Conservation (phyloP, 2,797 vertebrate genomes). For the Nyctibius grandis region DNA sequence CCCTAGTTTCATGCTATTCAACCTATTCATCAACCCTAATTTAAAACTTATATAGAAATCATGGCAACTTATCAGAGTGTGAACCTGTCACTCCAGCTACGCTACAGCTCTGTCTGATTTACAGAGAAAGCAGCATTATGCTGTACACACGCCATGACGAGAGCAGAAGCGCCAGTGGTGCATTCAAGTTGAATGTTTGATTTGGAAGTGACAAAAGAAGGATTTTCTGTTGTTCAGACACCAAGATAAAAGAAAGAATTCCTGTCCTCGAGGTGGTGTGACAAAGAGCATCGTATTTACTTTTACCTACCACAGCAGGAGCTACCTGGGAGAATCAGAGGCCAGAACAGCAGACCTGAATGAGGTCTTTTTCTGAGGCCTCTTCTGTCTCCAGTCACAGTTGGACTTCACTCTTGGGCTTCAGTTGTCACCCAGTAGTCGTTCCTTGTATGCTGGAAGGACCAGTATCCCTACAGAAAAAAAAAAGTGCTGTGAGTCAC, state of each 20-base stretch:
- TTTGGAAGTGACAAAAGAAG: background rate
- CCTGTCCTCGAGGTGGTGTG: fast-evolving
- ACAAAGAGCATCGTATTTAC: background rate
- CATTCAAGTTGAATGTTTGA: background rate
- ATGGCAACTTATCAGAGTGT: background rate
- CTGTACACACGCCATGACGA: background rate
- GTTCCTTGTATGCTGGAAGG: background rate
- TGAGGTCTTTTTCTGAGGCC: background rate
- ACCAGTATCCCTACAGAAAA: background rate
- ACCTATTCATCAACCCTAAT: background rate
- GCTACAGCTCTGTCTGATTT: background rate
- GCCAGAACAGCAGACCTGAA: background rate
- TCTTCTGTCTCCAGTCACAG: background rate
- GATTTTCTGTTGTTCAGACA: background rate
- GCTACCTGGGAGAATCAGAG: background rate
- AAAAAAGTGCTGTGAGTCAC: background rate
- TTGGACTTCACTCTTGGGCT: background rate
- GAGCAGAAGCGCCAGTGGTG: background rate
- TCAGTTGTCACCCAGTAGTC: background rate
- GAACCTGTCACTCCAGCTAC: background rate
- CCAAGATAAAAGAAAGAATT: background rate
- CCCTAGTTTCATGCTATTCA: background rate
- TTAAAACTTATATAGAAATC: background rate
- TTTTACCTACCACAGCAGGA: background rate
- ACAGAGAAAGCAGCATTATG: background rate